Percentiles rank a stretch among this genome's conserved stretches.
These are phyloP conservation scores for Empis livida DNA, from an alignment of 2,888 invertebrate species.

Conservation along the genomic window DNA sequence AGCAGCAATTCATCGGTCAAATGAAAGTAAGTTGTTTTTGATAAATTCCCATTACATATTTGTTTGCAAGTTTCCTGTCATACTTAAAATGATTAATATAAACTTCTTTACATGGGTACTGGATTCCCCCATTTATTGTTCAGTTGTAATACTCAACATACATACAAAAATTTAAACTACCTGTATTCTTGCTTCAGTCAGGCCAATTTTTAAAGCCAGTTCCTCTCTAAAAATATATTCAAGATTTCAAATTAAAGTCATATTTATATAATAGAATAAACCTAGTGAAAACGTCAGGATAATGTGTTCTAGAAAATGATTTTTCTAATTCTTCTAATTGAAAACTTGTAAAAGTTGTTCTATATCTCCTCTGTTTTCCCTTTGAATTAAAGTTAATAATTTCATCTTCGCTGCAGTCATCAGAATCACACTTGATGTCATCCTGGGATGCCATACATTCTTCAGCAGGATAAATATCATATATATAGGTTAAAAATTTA, in stretches of 20 bases:
- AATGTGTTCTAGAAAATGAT: constrained; percentile 93
- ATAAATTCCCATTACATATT: no score
- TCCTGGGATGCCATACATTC: no score
- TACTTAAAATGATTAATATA: no score
- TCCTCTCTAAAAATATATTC: constrained; percentile 55
- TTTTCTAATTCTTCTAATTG: constrained; percentile 94
- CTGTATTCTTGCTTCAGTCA: constrained; percentile 83
- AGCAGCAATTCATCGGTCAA: no score
- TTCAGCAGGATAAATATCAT: no score
- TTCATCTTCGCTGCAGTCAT: constrained; percentile 40
- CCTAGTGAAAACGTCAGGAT: constrained; percentile 96
- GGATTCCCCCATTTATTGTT: no score
- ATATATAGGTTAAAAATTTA: no score
- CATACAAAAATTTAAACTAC: constrained; percentile 37
- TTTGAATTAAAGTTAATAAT: constrained; percentile 72
- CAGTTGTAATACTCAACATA: no score
- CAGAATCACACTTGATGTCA: neutral
- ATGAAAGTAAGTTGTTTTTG: no score
- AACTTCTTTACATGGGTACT: no score
- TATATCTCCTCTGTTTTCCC: constrained; percentile 77
- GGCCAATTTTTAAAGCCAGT: constrained; percentile 76
- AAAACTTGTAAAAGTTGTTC: constrained; percentile 91
- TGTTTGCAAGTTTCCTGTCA: no score
- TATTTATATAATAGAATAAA: constrained; percentile 23
- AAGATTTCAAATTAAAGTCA: no score